These are phyloP conservation scores for Petrocephalus sullivani DNA, from an alignment of 2,797 vertebrate genomes.

Conservation along the genomic window DNA sequence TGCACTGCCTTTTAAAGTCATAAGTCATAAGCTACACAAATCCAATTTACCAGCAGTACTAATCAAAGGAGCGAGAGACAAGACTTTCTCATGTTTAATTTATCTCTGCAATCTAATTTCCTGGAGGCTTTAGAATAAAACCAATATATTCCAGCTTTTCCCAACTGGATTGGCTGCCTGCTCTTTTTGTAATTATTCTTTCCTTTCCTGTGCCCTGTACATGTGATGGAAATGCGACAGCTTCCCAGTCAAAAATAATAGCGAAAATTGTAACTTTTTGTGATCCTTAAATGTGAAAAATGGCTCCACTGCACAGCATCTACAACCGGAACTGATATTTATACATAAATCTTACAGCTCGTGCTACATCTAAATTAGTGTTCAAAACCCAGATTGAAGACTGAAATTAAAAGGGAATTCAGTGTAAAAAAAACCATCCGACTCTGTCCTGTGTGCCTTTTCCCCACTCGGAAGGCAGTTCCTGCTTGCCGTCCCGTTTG, in stretches of 20 bases:
- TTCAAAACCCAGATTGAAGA: background rate
- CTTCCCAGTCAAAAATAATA: background rate
- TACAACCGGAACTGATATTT: background rate
- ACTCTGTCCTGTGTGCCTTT: background rate
- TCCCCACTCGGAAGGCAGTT: background rate
- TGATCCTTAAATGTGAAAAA: background rate
- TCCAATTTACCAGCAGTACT: conserved; percentile 19
- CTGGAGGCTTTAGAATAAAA: conserved; percentile 9
- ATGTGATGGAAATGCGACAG: conserved; percentile 4
- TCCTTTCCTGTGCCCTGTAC: background rate
- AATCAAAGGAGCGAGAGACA: conserved; percentile 24
- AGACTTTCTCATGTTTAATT: conserved; percentile 22
- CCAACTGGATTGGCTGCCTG: background rate
- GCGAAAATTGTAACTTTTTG: background rate
- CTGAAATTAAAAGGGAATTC: background rate
- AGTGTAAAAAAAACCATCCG: background rate
- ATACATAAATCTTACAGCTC: background rate
- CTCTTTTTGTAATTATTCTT: background rate
- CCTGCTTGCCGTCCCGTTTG: background rate
- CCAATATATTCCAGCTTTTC: conserved; percentile 5
- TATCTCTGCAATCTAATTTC: conserved; percentile 20
- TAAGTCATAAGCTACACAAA: conserved; percentile 16
- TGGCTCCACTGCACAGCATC: background rate
- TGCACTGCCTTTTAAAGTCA: background rate
- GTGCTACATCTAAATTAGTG: background rate